Evolutionary conservation across 2,888 invertebrate species (phyloP), one percentile per base, ranked within the genome.

Genomic region (Dyspetes luteomarginatus): DNA sequence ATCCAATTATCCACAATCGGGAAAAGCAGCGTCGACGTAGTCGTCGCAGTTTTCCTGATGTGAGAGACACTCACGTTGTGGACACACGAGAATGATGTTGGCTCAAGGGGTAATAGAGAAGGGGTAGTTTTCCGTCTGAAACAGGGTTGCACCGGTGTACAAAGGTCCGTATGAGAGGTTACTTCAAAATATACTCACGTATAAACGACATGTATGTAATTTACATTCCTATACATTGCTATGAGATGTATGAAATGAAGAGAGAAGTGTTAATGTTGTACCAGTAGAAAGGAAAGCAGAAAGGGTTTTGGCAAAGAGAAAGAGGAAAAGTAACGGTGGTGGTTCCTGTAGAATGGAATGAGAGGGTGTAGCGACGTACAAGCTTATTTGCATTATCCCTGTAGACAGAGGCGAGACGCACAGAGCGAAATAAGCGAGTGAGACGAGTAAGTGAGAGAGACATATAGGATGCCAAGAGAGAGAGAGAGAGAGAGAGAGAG

Each of bases 1-100:
- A 89, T 89, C 89, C 89, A 89, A 90, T 90, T 90, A 89, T 88
- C 87, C 88, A 84, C 85, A 86, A 86, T 86, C 85, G 86, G 79
- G 58, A 60, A 79, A 73, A 88, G 86, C 85, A 84, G 83, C 82
- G 78, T 75, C 82, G 64, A 68, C 75, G 78, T 67, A 17, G 75
- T 55, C 83, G 85, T 84, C 84, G 84, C 82, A 30, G 60, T 78
- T 72, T 58, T 67, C 72, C 48, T 58, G 85, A 84, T 84, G 85
- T 83, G 85, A 86, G 81, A 77, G 77, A 81, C 67, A 62, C 62
- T 72, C 67, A 52, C 58, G n/a, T 22, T 45, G 43, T 28, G 17
- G 36, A 36, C 9, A 68, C 69, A 52, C 65, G 68, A 50, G 17
- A 60, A 77, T 56, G 62, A 41, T 41, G 68, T 22, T 73, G 52